Evolutionary conservation across 2,113 vertebrate genomes (phyloP).

Genomic region (Pyxicephalus adspersus): DNA sequence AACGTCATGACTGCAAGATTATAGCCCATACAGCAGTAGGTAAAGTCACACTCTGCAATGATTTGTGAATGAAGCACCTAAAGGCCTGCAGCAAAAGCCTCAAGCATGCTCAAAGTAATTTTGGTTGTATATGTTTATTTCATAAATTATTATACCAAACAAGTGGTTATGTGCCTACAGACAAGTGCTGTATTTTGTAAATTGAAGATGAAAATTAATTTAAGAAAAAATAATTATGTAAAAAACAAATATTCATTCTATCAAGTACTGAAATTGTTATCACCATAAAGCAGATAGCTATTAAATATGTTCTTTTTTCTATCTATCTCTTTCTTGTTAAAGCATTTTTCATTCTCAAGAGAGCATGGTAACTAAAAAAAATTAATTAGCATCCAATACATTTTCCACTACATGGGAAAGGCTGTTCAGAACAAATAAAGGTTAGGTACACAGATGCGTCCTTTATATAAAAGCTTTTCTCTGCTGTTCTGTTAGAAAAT

Average conservation of each 20-base stretch:
- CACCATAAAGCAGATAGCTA: constrained; percentile 35
- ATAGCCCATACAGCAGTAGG: too few relatives aligned
- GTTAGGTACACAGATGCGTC: constrained; percentile 49
- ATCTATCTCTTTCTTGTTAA: constrained; percentile 25
- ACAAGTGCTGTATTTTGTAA: not conserved
- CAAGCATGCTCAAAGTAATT: too few relatives aligned
- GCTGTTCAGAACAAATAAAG: constrained; percentile 46
- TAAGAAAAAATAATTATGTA: not conserved
- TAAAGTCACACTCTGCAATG: too few relatives aligned
- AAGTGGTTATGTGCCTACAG: not conserved
- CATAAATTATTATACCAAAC: not conserved
- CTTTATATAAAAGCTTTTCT: constrained; percentile 44
- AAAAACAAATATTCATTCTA: constrained; percentile 2
- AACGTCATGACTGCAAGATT: too few relatives aligned
- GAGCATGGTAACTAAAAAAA: constrained; percentile 49
- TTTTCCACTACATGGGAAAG: constrained; percentile 41
- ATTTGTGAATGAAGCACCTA: too few relatives aligned
- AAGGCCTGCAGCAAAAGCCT: too few relatives aligned
- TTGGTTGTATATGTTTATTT: too few relatives aligned
- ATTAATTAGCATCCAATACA: constrained; percentile 53
- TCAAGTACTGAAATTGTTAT: constrained; percentile 26
- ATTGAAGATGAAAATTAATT: not conserved
- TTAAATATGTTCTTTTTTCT: constrained; percentile 31
- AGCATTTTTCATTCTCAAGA: constrained; percentile 34
- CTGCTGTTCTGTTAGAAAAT: constrained; percentile 11